Evolutionary conservation across 2,797 vertebrate species (phyloP).

Genomic region (Dendrocincla tyrannina): DNA sequence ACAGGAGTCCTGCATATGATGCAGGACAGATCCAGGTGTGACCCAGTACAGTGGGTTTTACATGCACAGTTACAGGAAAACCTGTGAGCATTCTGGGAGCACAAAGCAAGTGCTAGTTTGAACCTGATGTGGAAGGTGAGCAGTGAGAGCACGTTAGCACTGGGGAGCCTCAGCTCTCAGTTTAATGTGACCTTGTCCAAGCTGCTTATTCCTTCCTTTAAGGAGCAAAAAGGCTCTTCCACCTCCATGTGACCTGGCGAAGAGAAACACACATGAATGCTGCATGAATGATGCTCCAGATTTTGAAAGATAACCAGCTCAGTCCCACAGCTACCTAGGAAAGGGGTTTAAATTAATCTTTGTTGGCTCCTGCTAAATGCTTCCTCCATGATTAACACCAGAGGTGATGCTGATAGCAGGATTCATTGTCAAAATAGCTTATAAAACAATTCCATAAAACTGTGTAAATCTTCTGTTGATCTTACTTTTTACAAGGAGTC

Average conservation of each 20-base stretch:
- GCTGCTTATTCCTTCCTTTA: background rate
- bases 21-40: background rate
- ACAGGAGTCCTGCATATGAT: fast-evolving
- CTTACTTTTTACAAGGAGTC: constrained; percentile 72
- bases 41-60: background rate
- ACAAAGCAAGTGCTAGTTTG: background rate
- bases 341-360: background rate
- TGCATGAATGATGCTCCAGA: background rate
- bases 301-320: background rate
- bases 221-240: background rate
- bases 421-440: constrained; percentile 72
- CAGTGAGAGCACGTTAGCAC: fast-evolving
- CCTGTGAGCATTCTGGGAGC: background rate
- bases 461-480: constrained; percentile 75
- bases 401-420: constrained; percentile 64
- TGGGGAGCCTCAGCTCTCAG: background rate
- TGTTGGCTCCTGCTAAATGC: constrained; percentile 23
- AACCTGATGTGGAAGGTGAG: background rate
- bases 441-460: constrained; percentile 76
- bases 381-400: constrained; percentile 56
- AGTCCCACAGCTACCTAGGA: background rate
- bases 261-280: background rate
- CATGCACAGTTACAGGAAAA: background rate
- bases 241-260: background rate
- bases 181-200: background rate